Percentiles rank a stretch among this genome's conserved stretches.
Conservation (phyloP, 2,113 vertebrate species). For the Leucosticte australis region DNA sequence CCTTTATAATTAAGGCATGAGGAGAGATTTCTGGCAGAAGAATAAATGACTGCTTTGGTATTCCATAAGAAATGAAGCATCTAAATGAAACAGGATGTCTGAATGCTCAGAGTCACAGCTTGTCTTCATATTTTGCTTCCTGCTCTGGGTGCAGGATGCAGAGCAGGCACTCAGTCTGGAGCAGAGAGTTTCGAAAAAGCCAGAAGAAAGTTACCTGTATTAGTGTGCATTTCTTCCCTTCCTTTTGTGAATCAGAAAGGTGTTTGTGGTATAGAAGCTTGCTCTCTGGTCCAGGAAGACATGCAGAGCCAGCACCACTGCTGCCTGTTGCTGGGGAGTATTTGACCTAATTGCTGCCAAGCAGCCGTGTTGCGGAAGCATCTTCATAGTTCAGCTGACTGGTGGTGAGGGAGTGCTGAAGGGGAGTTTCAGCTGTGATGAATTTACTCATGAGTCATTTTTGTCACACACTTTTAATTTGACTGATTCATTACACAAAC, state of each 20-base stretch:
- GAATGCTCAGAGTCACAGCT: neutral
- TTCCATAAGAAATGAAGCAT: neutral
- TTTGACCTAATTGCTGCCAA: slow-evolving; percentile 36
- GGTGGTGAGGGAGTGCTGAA: slow-evolving; percentile 43
- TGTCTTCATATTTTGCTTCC: neutral
- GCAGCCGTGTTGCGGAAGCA: neutral
- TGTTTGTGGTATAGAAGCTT: neutral
- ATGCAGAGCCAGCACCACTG: neutral
- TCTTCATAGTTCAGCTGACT: slow-evolving; percentile 17
- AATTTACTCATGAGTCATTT: slow-evolving; percentile 58
- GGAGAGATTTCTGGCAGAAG: neutral
- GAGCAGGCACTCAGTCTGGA: neutral
- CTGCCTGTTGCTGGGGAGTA: neutral
- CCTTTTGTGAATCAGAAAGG: neutral
- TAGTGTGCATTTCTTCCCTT: neutral
- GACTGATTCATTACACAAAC: slow-evolving; percentile 60
- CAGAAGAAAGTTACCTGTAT: neutral
- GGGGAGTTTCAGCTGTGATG: slow-evolving; percentile 10
- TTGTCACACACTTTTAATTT: slow-evolving; percentile 63
- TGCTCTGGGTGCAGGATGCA: neutral
- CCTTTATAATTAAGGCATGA: neutral
- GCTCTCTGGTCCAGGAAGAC: neutral
- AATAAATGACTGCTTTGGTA: neutral
- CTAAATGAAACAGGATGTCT: neutral
- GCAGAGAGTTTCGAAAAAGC: neutral